A percentile compares a stretch with the other conserved stretches of the same genome.
phyloP scores from a whole-genome alignment of 2,797 vertebrate genomes.

The Pseudocheirus occidentalis region DNA sequence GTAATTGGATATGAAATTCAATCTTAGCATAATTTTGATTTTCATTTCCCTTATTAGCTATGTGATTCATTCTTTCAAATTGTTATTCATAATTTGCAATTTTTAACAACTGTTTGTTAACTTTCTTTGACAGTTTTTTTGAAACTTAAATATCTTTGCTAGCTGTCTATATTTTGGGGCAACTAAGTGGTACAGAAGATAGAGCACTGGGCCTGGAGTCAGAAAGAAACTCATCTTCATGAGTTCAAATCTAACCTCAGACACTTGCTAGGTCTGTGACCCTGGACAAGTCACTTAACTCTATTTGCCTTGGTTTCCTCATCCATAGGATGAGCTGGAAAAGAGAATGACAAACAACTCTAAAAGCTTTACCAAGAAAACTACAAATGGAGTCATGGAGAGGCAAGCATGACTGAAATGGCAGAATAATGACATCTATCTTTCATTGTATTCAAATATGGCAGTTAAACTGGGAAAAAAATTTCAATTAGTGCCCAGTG shows the following conservation, averaged over 20 bases:
- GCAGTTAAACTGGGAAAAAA: background rate
- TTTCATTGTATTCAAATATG: background rate
- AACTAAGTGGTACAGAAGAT: no score
- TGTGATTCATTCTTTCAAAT: background rate
- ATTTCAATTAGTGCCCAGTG: background rate
- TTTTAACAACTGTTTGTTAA: background rate
- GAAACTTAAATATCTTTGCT: background rate
- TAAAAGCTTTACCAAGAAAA: background rate
- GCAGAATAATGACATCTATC: background rate
- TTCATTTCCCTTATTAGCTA: background rate
- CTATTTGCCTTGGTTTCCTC: no score
- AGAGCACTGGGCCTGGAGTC: no score
- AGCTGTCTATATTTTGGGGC: background rate
- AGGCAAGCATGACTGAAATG: no score
- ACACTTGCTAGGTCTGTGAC: no score
- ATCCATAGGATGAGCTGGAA: no score
- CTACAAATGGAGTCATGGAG: no score
- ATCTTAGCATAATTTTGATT: background rate
- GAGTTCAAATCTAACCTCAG: no score
- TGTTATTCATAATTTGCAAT: background rate
- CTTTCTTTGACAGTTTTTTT: background rate
- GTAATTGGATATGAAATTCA: background rate
- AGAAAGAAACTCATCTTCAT: no score
- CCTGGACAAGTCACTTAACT: no score
- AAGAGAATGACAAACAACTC: background rate